Percentiles rank a stretch among this genome's conserved stretches.
phyloP scores from a whole-genome alignment of 2,113 vertebrate species.

The Pterophyllum scalare region DNA sequence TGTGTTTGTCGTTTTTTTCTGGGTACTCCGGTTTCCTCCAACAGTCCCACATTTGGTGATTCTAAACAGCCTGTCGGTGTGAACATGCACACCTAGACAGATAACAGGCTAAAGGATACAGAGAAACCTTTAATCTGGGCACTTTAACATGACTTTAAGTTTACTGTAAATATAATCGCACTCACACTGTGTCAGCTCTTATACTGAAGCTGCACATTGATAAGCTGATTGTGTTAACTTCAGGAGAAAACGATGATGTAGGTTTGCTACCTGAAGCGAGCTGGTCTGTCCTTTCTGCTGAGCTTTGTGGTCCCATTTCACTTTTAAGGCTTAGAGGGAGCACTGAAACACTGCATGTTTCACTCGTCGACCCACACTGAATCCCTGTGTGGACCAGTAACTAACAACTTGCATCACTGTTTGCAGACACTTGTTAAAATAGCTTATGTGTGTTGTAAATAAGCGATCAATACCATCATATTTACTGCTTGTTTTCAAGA shows the following conservation, averaged over 20 bases:
- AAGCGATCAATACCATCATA: slow-evolving; percentile 50
- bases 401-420: slow-evolving; percentile 30
- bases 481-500: slow-evolving; percentile 49
- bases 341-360: slow-evolving; percentile 78
- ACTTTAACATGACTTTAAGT: neutral
- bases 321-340: slow-evolving; percentile 78
- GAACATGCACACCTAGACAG: neutral
- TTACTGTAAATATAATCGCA: neutral
- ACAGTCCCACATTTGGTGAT: too few relatives aligned
- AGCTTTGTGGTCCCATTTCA: slow-evolving; percentile 45
- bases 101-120: neutral
- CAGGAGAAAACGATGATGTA: neutral
- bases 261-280: neutral
- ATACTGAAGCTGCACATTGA: neutral
- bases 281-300: slow-evolving; percentile 50
- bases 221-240: neutral
- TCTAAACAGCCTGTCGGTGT: too few relatives aligned
- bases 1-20: too few relatives aligned
- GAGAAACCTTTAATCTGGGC: neutral
- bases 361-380: slow-evolving; percentile 19
- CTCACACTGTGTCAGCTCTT: neutral
- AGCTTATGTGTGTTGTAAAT: slow-evolving; percentile 64
- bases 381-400: slow-evolving; percentile 20
- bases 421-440: slow-evolving; percentile 21
- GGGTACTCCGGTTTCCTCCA: too few relatives aligned